Percentiles rank a stretch among this genome's conserved stretches.
These are phyloP conservation scores for Liodrosophila aerea DNA, from an alignment of 2,888 invertebrate genomes.

Conservation along the genomic window DNA sequence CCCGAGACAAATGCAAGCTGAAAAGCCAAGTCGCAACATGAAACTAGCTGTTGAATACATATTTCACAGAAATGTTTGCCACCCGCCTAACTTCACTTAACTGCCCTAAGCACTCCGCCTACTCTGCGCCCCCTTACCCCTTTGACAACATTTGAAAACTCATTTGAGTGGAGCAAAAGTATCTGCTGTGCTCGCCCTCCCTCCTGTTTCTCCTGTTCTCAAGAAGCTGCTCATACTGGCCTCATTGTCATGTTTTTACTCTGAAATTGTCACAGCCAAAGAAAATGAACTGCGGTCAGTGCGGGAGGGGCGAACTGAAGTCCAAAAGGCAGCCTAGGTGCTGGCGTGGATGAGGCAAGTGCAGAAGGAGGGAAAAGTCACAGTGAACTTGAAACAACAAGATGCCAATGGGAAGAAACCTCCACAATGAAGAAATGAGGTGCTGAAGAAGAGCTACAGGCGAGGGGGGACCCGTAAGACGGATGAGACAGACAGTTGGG, in stretches of 20 bases:
- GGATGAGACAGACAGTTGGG: slow-evolving; percentile 13
- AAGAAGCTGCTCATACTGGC: slow-evolving; percentile 18
- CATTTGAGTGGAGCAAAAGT: slow-evolving; percentile 20
- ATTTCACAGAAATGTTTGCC: slow-evolving; percentile 28
- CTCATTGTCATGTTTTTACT: slow-evolving; percentile 61
- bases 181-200: slow-evolving; percentile 4
- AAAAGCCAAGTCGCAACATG: slow-evolving; percentile 19
- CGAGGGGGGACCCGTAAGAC: slow-evolving; percentile 15
- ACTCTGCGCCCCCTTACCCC: not conserved
- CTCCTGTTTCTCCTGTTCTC: not conserved
- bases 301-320: slow-evolving; percentile 8
- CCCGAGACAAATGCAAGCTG: not conserved
- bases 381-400: slow-evolving; percentile 33
- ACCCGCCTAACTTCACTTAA: slow-evolving; percentile 31
- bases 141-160: slow-evolving; percentile 24
- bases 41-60: slow-evolving; percentile 25
- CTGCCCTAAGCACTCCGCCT: slow-evolving; percentile 5
- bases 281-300: slow-evolving; percentile 63
- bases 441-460: not conserved
- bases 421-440: slow-evolving; percentile 16
- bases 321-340: slow-evolving; percentile 7
- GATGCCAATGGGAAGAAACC: slow-evolving; percentile 39
- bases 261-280: slow-evolving; percentile 74
- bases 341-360: slow-evolving; percentile 28
- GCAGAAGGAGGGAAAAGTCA: slow-evolving; percentile 23